Percentiles rank a stretch among this genome's conserved stretches.
Evolutionary conservation across 2,113 vertebrate species (phyloP).

Genomic region (Trogon surrucura): DNA sequence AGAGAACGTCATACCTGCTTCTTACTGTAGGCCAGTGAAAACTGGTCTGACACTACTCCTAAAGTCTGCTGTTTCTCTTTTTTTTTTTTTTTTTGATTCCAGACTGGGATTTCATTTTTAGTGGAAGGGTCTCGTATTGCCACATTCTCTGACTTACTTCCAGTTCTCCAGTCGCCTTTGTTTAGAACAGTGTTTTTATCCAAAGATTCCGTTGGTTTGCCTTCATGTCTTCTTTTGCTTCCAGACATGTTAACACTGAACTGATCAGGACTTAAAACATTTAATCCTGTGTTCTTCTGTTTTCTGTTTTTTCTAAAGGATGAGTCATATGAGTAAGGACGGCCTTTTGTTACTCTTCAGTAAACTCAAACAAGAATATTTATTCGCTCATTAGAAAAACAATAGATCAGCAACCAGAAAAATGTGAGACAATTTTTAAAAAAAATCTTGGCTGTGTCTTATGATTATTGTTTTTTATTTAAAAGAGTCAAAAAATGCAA

Average conservation of each 20-base stretch:
- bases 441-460: not conserved
- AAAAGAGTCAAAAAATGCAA: not conserved
- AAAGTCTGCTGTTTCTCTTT: not conserved
- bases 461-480: not conserved
- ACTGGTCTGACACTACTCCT: not conserved
- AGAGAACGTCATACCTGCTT: not conserved
- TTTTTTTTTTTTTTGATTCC: not conserved
- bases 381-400: constrained; percentile 21
- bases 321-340: not conserved
- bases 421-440: not conserved
- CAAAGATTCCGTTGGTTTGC: not conserved
- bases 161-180: not conserved
- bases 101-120: not conserved
- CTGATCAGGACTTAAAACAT: constrained; percentile 31
- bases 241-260: not conserved
- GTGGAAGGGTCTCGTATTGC: not conserved
- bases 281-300: not conserved
- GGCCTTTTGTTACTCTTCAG: constrained; percentile 28
- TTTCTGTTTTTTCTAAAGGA: constrained; percentile 16
- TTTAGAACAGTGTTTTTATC: not conserved
- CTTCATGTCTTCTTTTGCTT: not conserved
- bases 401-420: constrained; percentile 22
- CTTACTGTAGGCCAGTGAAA: not conserved
- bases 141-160: not conserved
- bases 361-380: constrained; percentile 38